Percentiles rank a stretch among this genome's conserved stretches.
Evolutionary conservation across 2,888 invertebrate species (phyloP).

Genomic region (Lithophane socia): DNA sequence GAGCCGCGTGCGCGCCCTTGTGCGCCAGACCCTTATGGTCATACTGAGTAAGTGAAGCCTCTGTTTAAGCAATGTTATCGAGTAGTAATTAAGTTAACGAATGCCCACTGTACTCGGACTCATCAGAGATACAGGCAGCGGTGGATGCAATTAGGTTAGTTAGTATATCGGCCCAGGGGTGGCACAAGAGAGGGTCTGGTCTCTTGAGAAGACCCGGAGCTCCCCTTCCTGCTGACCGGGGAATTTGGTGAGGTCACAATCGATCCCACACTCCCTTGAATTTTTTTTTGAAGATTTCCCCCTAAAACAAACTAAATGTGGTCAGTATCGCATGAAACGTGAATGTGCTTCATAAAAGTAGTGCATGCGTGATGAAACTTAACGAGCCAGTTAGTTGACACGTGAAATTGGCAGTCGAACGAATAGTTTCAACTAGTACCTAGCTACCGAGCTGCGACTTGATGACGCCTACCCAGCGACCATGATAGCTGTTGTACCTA

Average conservation of each 20-base stretch:
- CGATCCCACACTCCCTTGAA: not conserved
- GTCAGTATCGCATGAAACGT: slow-evolving; percentile 16
- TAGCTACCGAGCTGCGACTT: not conserved
- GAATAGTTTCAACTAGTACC: no score
- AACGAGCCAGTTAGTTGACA: not conserved
- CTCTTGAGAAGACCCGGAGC: not conserved
- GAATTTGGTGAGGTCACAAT: not conserved
- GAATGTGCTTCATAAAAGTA: slow-evolving; percentile 27
- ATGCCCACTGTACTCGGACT: not conserved
- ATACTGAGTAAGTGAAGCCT: slow-evolving; percentile 44
- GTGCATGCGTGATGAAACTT: slow-evolving; percentile 12
- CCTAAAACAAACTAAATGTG: not conserved
- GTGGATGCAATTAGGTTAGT: not conserved
- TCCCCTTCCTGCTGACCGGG: not conserved
- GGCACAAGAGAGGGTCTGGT: not conserved
- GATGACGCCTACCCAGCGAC: not conserved
- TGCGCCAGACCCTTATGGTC: slow-evolving; percentile 43
- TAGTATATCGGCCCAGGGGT: not conserved
- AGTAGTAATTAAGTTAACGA: not conserved
- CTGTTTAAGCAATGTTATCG: not conserved
- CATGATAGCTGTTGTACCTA: not conserved
- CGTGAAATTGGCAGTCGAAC: not conserved
- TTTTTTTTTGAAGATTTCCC: not conserved
- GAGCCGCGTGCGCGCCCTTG: slow-evolving; percentile 25
- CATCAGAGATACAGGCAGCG: not conserved